phyloP scores from a whole-genome alignment of 2,797 vertebrate species.

The Enteromius unitaeniatus region DNA sequence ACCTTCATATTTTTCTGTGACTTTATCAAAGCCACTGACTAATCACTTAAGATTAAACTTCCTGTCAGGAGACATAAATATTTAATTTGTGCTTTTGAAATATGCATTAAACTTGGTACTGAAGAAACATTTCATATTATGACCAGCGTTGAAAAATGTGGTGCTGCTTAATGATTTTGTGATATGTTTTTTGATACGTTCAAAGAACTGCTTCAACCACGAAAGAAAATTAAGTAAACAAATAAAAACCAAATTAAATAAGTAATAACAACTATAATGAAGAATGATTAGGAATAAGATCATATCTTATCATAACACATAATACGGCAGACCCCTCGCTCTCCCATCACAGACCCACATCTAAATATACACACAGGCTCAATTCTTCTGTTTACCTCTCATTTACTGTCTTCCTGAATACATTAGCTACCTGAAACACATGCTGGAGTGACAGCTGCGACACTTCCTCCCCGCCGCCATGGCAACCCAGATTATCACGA shows the following conservation, averaged over 20 bases:
- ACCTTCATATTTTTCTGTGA: not conserved
- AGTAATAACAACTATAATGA: not conserved
- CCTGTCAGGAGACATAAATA: not conserved
- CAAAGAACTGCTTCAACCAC: no score
- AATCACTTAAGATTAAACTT: not conserved
- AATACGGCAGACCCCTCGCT: conserved; percentile 55
- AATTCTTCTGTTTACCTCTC: conserved; percentile 79
- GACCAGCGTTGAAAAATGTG: not conserved
- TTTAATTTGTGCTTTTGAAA: no score
- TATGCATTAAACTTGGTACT: not conserved
- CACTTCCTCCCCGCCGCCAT: conserved; percentile 75
- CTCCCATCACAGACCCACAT: not conserved
- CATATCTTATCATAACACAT: no score
- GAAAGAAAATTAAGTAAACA: no score
- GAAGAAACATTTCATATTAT: not conserved
- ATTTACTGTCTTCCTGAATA: conserved; percentile 76
- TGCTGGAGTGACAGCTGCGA: conserved; percentile 75
- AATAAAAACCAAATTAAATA: no score
- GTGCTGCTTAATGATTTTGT: not conserved
- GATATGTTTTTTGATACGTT: not conserved
- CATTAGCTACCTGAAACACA: conserved; percentile 78
- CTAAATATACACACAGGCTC: conserved; percentile 17
- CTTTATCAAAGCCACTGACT: not conserved
- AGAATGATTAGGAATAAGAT: not conserved
- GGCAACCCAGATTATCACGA: conserved; percentile 80